Conservation (phyloP, 2,113 vertebrate genomes). For the Alouatta palliata region DNA sequence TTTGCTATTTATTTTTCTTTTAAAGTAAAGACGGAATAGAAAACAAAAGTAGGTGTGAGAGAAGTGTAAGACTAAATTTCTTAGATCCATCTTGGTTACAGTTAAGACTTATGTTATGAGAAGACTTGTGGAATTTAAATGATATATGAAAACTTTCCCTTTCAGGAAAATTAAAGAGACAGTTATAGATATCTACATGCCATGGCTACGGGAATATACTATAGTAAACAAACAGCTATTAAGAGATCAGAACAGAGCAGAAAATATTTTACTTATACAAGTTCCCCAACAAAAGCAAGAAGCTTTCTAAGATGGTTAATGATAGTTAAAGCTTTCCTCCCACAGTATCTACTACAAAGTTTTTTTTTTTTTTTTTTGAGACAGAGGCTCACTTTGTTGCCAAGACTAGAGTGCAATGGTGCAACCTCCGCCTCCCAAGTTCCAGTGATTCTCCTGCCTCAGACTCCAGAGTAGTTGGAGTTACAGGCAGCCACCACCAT, state of each 20-base stretch:
- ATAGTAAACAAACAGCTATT: background rate
- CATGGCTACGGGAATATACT: background rate
- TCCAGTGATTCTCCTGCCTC: too few relatives aligned
- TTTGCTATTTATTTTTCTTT: background rate
- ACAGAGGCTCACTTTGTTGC: too few relatives aligned
- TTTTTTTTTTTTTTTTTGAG: background rate
- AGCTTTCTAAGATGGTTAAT: background rate
- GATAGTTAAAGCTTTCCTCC: background rate
- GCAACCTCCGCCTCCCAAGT: too few relatives aligned
- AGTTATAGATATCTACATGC: background rate
- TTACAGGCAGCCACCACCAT: too few relatives aligned
- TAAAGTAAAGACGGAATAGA: background rate
- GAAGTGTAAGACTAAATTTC: background rate
- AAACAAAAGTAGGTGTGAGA: background rate
- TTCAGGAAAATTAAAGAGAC: background rate
- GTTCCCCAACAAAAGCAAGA: background rate
- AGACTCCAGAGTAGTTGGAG: too few relatives aligned
- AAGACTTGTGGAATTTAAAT: background rate
- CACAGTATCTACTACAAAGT: background rate
- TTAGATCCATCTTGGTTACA: background rate
- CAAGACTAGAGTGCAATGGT: too few relatives aligned
- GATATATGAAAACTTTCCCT: background rate
- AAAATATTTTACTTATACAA: background rate
- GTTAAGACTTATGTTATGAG: background rate
- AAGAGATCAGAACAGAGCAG: background rate